Percentiles rank a stretch among this genome's conserved stretches.
These are phyloP conservation scores for Salvelinus fontinalis DNA, from an alignment of 2,113 vertebrate species.

Conservation along the genomic window DNA sequence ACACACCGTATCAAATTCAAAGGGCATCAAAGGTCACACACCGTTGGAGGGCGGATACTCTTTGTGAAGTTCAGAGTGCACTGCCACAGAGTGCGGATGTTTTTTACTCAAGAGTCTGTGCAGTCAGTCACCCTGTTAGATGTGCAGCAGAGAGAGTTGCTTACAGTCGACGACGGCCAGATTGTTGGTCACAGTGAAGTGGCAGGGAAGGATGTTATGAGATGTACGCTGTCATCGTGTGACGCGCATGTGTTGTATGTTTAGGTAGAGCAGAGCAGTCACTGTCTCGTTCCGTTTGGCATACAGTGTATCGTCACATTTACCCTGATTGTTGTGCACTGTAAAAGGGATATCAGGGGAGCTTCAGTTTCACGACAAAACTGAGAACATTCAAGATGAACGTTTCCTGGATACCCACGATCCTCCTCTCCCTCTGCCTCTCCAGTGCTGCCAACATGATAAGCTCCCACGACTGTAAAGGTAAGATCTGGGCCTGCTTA, in stretches of 20 bases:
- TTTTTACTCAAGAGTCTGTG: not conserved
- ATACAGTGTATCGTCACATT: not conserved
- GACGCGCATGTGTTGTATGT: not conserved
- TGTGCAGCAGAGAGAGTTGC: too few species aligned
- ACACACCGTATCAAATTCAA: not conserved
- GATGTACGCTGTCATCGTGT: too few species aligned
- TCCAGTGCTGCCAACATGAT: not conserved
- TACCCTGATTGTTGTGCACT: not conserved
- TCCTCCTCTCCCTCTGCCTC: constrained; percentile 26
- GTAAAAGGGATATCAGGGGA: not conserved
- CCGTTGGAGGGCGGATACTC: not conserved
- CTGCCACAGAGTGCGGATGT: not conserved
- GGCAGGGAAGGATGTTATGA: too few species aligned
- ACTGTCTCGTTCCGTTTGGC: not conserved
- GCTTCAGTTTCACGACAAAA: too few species aligned
- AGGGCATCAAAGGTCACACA: not conserved
- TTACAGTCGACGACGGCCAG: too few species aligned
- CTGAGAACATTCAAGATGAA: constrained; percentile 26
- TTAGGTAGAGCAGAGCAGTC: not conserved
- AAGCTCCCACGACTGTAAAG: rapidly evolving
- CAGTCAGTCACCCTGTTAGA: too few species aligned
- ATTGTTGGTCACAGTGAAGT: too few species aligned
- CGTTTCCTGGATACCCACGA: constrained; percentile 31
- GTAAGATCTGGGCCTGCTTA: constrained; percentile 27
- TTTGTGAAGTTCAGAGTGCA: not conserved